Evolutionary conservation across 2,888 invertebrate species (phyloP), one percentile per base, ranked within the genome.

Genomic region (Agrotis ipsilon): DNA sequence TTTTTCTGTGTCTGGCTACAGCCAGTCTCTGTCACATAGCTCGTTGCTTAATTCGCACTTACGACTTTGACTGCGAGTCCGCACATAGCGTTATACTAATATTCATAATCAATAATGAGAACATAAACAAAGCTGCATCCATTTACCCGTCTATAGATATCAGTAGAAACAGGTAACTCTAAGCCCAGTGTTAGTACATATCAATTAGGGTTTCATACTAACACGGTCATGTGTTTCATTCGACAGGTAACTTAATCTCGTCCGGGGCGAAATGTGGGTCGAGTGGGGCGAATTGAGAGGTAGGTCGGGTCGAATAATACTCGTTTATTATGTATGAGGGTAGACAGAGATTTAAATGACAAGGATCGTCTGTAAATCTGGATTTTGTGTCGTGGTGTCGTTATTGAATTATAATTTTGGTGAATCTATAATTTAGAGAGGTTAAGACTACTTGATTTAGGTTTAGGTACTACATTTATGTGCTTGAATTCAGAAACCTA

Each of bases 191-290:
- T 62, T 59, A 71, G 67, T 58, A 39, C 52, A 58, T 75, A 82
- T 70, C 71, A 75, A 83, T 84, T 79, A 73, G 55, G 82, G 72
- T 60, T 68, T 63, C 72, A 65, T 58, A 52, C 57, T 66, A 72
- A 72, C 68, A 76, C 71, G 68, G 55, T 60, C 59, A 52, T 39
- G 55, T 68, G 60, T 63, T 58, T 55, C 21, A 70, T 83, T 81
- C 72, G 80, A 72, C 70, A 77, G 84, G 76, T 72, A 72, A 80
- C 72, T 76, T 84, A 82, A 83, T 79, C 74, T 63, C 49, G n/a
- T 74, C n/a, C 48, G 46, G 27, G 52, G 57, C 51, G 51, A 63
- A 61, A 60, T 43, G 58, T 79, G 43, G 74, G 55, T 61, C 18
- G 24, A 21, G 9, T 19, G 49, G 54, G 62, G 18, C 13, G 16